A percentile compares a stretch with the other conserved stretches of the same genome.
These are phyloP conservation scores for Hemichromis elongatus DNA, from an alignment of 2,113 vertebrate species.

Conservation along the genomic window DNA sequence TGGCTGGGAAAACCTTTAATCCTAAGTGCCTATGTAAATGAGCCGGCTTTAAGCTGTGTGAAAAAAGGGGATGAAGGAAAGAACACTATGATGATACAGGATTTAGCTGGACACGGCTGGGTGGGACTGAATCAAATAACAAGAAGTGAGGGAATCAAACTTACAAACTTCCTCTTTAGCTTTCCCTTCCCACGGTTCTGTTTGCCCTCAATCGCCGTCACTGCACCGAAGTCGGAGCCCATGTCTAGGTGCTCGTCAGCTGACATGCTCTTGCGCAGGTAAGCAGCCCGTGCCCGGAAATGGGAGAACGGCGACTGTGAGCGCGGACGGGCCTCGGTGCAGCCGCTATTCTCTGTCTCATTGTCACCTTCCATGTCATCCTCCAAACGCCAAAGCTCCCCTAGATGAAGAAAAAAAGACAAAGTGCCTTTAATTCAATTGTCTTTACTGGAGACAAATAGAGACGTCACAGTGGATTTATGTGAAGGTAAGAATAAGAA, in stretches of 20 bases:
- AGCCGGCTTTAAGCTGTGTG: background rate
- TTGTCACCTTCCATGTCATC: slow-evolving; percentile 74
- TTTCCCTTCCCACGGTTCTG: slow-evolving; percentile 69
- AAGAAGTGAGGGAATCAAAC: slow-evolving; percentile 35
- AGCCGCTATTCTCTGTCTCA: slow-evolving; percentile 5
- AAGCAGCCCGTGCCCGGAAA: slow-evolving; percentile 76
- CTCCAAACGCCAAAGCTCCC: slow-evolving; percentile 81
- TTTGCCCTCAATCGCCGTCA: slow-evolving; percentile 56
- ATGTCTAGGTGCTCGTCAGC: slow-evolving; percentile 83
- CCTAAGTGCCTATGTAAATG: background rate
- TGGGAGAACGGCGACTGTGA: slow-evolving; percentile 79
- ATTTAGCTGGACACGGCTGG: background rate
- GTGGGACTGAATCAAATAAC: background rate
- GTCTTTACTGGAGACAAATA: background rate
- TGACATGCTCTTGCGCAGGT: slow-evolving; percentile 85
- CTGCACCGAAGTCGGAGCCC: slow-evolving; percentile 55
- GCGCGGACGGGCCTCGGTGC: slow-evolving; percentile 49
- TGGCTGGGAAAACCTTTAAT: background rate
- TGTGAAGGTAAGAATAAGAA: background rate
- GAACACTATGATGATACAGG: background rate
- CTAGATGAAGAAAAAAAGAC: slow-evolving; percentile 39
- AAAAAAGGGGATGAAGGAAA: background rate
- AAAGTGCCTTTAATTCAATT: background rate
- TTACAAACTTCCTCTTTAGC: slow-evolving; percentile 88
- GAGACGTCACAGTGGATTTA: background rate